Evolutionary conservation across 2,113 vertebrate species (phyloP), one percentile per base, ranked within the genome.

Genomic region (Lates calcarifer): DNA sequence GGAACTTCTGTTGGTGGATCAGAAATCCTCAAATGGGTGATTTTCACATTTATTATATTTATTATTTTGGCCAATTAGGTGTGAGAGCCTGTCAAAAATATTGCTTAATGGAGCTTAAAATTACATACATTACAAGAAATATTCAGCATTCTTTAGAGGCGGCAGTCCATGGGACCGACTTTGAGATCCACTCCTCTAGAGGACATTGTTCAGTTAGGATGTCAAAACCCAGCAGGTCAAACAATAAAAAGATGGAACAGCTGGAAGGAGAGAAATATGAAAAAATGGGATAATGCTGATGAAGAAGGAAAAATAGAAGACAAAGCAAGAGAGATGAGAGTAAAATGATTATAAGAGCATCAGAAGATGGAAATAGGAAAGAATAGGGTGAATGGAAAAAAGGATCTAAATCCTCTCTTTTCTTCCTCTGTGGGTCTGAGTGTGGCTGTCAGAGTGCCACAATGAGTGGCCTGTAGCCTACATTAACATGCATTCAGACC

Each of bases 401-500:
- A 45, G 51, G 66, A 77, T 77, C 55, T 47, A 53, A 51, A 66
- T 66, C 67, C 41, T 58, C 5, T 8, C 33, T 61, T 82, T 67
- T 72, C 64, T 66, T 68, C 60, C 28, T 17, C 70, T 26, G 75
- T 8, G 22, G 60, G 49, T 76, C 33, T 18, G 58, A 68, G 74
- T 67, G 41, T n/a, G 35, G 58, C 37, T 57, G 41, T 65, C 57
- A 22, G 49, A 39, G 53, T 12, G 1, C 68, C 79, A 57, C 79
- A 64, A 66, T 83, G 58, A 76, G 29, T 29, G 75, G 61, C 60
- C 77, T 69, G 69, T 55, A 76, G 43, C 81, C 61, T 14, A 35
- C 69, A 75, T 74, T 57, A 79, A 75, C 28, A 56, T 67, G 64
- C 70, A 85, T 85, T 82, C 81, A 76, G 75, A 74, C 76, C 66